Conservation (phyloP, 2,888 invertebrate species). For the Drosophila picticornis region DNA sequence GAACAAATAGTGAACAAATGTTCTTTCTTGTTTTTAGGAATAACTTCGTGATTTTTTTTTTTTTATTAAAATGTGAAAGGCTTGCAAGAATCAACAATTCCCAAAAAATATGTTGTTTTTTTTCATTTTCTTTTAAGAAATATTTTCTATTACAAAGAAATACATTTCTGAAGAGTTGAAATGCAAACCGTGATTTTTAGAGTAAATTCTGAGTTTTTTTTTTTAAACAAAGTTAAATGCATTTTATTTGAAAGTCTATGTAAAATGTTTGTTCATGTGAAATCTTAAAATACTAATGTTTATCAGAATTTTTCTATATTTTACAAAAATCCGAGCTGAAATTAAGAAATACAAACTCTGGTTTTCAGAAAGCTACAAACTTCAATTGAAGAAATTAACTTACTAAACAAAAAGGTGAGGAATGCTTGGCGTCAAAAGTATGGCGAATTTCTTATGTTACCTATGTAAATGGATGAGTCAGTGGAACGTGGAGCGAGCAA, state of each 20-base stretch:
- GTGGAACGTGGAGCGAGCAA: slow-evolving; percentile 6
- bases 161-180: neutral
- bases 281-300: no score
- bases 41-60: neutral
- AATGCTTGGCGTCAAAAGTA: neutral
- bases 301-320: no score
- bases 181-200: neutral
- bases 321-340: neutral
- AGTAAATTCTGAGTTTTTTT: no score
- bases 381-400: neutral
- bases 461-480: neutral
- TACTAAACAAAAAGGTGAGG: neutral
- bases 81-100: neutral
- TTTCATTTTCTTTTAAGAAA: neutral
- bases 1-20: neutral
- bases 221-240: no score
- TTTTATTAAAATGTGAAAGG: no score
- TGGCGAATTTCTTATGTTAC: neutral
- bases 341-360: neutral
- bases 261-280: no score
- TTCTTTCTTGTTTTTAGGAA: neutral
- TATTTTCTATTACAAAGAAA: neutral
- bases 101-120: neutral
- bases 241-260: no score
- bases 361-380: neutral